These are phyloP conservation scores for Lycocerus yunnanus DNA, from an alignment of 2,888 invertebrate species.

Conservation along the genomic window DNA sequence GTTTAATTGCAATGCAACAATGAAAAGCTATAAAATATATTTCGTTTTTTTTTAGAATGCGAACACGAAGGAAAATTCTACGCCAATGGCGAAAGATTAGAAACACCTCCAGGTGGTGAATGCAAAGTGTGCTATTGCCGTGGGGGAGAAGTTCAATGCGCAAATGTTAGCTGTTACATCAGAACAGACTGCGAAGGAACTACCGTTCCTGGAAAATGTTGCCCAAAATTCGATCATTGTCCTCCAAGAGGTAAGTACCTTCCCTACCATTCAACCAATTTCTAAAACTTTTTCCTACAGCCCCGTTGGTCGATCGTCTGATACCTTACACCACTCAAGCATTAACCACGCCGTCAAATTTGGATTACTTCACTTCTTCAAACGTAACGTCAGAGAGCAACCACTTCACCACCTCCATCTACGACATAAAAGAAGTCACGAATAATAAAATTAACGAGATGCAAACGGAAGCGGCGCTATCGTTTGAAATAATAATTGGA, in stretches of 20 bases:
- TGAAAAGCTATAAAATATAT: background rate
- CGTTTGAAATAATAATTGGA: background rate
- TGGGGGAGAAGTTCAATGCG: conserved; percentile 79
- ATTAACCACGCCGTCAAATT: conserved; percentile 14
- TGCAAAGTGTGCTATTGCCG: conserved; percentile 82
- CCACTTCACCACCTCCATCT: conserved; percentile 9
- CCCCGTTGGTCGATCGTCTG: conserved; percentile 30
- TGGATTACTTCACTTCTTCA: conserved; percentile 22
- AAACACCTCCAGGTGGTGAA: conserved; percentile 70
- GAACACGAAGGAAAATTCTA: conserved; percentile 75
- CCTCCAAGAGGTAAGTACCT: conserved; percentile 64
- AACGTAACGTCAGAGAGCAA: conserved; percentile 22
- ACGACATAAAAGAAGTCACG: conserved; percentile 20
- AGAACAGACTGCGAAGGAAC: conserved; percentile 76
- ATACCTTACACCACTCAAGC: conserved; percentile 31
- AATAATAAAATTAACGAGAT: conserved; percentile 33
- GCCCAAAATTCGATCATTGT: conserved; percentile 82
- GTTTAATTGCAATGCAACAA: background rate
- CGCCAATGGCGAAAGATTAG: conserved; percentile 75
- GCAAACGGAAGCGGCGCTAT: conserved; percentile 3
- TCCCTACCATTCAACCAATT: background rate
- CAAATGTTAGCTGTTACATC: conserved; percentile 75
- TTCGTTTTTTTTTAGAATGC: conserved; percentile 63
- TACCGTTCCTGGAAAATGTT: conserved; percentile 74
- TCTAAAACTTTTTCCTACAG: conserved; percentile 15